Percentiles rank a stretch among this genome's conserved stretches.
Evolutionary conservation across 2,888 invertebrate species (phyloP).

Genomic region (Trachelus tabidus): DNA sequence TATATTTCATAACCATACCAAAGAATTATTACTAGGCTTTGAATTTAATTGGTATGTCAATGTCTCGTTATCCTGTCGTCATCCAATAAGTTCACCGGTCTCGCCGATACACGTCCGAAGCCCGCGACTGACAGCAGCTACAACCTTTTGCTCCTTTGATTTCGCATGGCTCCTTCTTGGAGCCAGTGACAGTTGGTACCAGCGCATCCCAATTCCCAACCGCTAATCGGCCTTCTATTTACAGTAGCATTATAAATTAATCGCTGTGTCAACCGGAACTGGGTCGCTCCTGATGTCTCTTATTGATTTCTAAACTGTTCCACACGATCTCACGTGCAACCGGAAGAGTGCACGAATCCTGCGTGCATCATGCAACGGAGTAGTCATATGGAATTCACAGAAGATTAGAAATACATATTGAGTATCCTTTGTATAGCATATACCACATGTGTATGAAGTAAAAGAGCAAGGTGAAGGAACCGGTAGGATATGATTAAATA

Average conservation of each 20-base stretch:
- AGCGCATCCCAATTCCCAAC: slow-evolving; percentile 14
- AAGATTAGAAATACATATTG: background rate
- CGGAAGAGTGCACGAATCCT: slow-evolving; percentile 6
- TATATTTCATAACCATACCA: slow-evolving; percentile 21
- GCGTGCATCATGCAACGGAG: slow-evolving; percentile 44
- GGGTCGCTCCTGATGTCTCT: background rate
- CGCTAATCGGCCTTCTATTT: slow-evolving; percentile 10
- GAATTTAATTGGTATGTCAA: slow-evolving; percentile 62
- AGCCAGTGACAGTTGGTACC: slow-evolving; percentile 59
- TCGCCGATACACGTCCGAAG: background rate
- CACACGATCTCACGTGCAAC: slow-evolving; percentile 6
- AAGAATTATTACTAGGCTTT: slow-evolving; percentile 52
- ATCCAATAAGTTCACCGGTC: background rate
- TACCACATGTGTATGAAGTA: background rate
- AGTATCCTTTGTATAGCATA: background rate
- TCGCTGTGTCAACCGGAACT: slow-evolving; percentile 36
- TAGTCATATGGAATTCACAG: background rate
- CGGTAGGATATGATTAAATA: background rate
- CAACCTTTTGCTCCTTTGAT: background rate
- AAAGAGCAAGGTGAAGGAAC: background rate
- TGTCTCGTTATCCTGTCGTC: slow-evolving; percentile 55
- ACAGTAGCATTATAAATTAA: slow-evolving; percentile 43
- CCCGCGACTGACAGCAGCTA: background rate
- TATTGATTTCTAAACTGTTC: slow-evolving; percentile 1
- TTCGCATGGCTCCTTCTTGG: slow-evolving; percentile 14